Percentiles rank a stretch among this genome's conserved stretches.
These are phyloP conservation scores for Apodemus speciosus DNA, from an alignment of 2,113 vertebrate genomes.

Conservation along the genomic window DNA sequence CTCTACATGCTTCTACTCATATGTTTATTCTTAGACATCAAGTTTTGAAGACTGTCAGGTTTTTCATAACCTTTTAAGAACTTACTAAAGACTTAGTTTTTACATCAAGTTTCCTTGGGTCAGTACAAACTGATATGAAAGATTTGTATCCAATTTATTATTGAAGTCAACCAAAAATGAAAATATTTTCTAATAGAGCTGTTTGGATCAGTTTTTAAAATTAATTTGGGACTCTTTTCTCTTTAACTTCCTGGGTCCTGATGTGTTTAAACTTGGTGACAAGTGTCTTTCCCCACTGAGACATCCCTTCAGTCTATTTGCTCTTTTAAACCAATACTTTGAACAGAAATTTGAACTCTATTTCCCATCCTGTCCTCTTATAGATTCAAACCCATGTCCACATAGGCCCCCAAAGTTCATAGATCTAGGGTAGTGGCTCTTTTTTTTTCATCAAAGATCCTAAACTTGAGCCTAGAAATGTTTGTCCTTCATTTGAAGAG, in stretches of 20 bases:
- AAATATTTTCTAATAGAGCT: neutral
- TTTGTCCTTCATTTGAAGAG: neutral
- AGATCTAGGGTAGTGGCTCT: neutral
- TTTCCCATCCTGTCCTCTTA: neutral
- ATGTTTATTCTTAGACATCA: slow-evolving; percentile 44
- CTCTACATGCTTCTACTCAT: slow-evolving; percentile 28
- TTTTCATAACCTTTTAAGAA: slow-evolving; percentile 48
- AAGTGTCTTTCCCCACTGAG: neutral
- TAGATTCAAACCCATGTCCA: neutral
- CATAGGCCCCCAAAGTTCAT: fast-evolving
- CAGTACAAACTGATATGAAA: slow-evolving; percentile 4
- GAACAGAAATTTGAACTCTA: neutral
- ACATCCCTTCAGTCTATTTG: neutral
- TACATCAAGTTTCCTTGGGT: neutral
- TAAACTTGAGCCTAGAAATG: neutral
- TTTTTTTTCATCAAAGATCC: neutral
- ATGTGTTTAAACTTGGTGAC: neutral
- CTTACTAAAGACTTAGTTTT: slow-evolving; percentile 51
- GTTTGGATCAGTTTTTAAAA: neutral
- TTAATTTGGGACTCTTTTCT: neutral
- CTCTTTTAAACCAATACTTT: slow-evolving; percentile 10
- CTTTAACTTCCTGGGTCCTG: neutral
- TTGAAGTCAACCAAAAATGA: slow-evolving; percentile 43
- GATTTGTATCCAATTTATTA: slow-evolving; percentile 44
- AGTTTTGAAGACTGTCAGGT: neutral